Base-by-base conservation (phyloP, 2,113 vertebrate species). In the Lepisosteus osseus region DNA sequence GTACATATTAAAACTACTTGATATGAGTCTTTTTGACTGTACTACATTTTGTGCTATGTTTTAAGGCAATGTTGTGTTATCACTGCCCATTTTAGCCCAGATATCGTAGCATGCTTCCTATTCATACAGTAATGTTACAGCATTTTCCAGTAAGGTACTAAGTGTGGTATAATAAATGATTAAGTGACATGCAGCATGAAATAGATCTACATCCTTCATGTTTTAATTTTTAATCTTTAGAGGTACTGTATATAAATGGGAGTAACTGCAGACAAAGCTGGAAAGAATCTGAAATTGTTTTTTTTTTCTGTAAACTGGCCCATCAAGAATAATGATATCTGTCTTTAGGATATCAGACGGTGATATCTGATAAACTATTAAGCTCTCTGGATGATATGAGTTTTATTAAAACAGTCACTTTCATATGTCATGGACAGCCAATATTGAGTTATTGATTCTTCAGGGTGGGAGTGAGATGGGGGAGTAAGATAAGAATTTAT, bases 391-490 rank as follows among this genome's bases (percentile, higher is more conserved):
- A 51, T 54, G 70, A 56, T 72, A 40, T 56, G 45, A 67, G 17
- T 65, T 65, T 65, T 65, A 65, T 65, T 54, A 57, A 56, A 12
- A 2, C 62, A 41, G 72, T 47, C 72, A 68, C 64, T 73, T 45
- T 55, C 42, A 65, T 67, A 73, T 68, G 65, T 67, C 72, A 73
- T 65, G 66, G 72, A 69, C 45, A 54, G 67, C 13, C 40, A 74
- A 61, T 65, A 62, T 68, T 74, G 72, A 68, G 67, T 47, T 74
- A 69, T 74, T 54, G 67, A 68, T 62, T 68, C 56, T 74, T 62
- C 43, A 44, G 5, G 57, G 61, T 42, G 47, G 44, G 29, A 2
- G 29, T 29, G 29, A 29, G 29, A 29, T 29, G 29, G 67, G 67
- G 61, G 40, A 55, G 51, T 64, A 69, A 54, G 67, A 63, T 63